These are phyloP conservation scores for Marcusenius ussheri DNA, from an alignment of 2,113 vertebrate genomes.

Conservation along the genomic window DNA sequence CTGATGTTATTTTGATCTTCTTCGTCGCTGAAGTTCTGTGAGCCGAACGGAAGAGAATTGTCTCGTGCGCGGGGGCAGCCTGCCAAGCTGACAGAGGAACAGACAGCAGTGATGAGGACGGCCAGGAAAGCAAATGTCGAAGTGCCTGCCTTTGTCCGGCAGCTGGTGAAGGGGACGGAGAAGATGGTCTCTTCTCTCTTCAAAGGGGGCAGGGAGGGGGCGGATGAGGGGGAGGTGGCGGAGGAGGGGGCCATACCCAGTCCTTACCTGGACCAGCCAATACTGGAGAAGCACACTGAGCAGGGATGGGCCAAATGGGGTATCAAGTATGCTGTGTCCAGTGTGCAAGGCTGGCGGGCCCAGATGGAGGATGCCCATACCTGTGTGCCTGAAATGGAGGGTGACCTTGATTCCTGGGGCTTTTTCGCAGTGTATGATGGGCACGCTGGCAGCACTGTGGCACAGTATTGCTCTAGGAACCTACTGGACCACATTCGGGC, in stretches of 20 bases:
- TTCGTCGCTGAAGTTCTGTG: slow-evolving; percentile 38
- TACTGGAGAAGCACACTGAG: slow-evolving; percentile 54
- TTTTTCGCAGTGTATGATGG: slow-evolving; percentile 71
- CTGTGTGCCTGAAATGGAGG: slow-evolving; percentile 51
- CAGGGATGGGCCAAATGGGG: slow-evolving; percentile 54
- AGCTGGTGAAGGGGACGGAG: slow-evolving; percentile 65
- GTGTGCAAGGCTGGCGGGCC: slow-evolving; percentile 68
- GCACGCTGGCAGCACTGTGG: slow-evolving; percentile 65
- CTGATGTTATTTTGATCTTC: slow-evolving; percentile 47
- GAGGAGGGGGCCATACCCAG: slow-evolving; percentile 46
- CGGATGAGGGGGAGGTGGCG: slow-evolving; percentile 45
- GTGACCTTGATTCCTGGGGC: slow-evolving; percentile 55
- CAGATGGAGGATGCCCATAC: slow-evolving; percentile 69
- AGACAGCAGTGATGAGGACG: slow-evolving; percentile 50
- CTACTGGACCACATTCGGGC: slow-evolving; percentile 62
- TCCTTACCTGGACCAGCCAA: slow-evolving; percentile 55
- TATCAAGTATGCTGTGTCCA: slow-evolving; percentile 56
- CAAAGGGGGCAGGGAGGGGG: slow-evolving; percentile 56
- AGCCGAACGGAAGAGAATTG: slow-evolving; percentile 33
- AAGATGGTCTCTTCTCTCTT: slow-evolving; percentile 66
- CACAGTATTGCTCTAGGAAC: slow-evolving; percentile 63
- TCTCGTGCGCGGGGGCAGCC: slow-evolving; percentile 33
- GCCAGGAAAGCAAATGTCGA: slow-evolving; percentile 60
- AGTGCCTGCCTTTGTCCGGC: slow-evolving; percentile 64
- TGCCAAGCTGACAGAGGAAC: background rate